Conservation (phyloP, 1,140 invertebrate species). For the Liolophura sinensis region DNA sequence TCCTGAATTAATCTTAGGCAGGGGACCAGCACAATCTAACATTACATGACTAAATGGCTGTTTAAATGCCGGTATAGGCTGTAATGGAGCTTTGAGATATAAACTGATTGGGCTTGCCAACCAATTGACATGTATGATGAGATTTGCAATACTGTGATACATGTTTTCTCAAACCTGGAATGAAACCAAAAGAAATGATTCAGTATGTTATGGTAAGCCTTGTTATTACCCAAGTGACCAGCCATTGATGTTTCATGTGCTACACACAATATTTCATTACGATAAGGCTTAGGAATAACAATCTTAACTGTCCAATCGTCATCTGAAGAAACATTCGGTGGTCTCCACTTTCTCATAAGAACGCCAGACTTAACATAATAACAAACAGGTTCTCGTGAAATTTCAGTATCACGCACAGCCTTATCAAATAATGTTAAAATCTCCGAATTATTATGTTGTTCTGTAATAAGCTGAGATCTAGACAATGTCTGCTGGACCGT, state of each 20-base stretch:
- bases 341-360: slow-evolving; percentile 6
- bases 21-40: slow-evolving; percentile 20
- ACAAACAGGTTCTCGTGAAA: not conserved
- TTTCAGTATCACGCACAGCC: not conserved
- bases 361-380: not conserved
- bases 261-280: slow-evolving; percentile 9
- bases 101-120: slow-evolving; percentile 18
- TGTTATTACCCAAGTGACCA: slow-evolving; percentile 11
- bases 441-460: slow-evolving; percentile 3
- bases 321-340: not conserved
- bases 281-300: slow-evolving; percentile 10
- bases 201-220: slow-evolving; percentile 1
- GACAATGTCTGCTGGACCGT: too few relatives aligned
- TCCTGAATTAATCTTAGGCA: slow-evolving; percentile 19
- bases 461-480: slow-evolving; percentile 1
- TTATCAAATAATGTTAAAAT: not conserved
- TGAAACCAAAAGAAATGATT: not conserved
- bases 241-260: slow-evolving; percentile 17
- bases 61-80: slow-evolving; percentile 14
- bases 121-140: slow-evolving; percentile 20
- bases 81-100: slow-evolving; percentile 9
- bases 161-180: slow-evolving; percentile 7
- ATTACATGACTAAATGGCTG: slow-evolving; percentile 24
- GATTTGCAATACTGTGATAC: slow-evolving; percentile 11
- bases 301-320: slow-evolving; percentile 12